Evolutionary conservation across 2,888 invertebrate species (phyloP), one percentile per base, ranked within the genome.

Genomic region (Coenonympha glycerion): DNA sequence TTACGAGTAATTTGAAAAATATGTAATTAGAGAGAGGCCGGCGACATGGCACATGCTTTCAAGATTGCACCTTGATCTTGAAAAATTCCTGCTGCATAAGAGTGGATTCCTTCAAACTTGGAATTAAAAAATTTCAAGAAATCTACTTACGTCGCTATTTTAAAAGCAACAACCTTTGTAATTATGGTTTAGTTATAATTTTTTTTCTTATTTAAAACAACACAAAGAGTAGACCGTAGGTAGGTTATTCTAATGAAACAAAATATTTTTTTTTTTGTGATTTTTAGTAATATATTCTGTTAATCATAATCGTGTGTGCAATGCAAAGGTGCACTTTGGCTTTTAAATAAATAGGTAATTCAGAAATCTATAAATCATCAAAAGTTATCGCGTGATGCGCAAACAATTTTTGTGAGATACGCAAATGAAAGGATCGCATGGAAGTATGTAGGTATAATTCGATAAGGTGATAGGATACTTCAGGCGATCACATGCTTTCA

Each of bases 381-480:
- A 31, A 44, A 21, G 52, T 40, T 26, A 36, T 49, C 30, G 36
- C 33, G 34, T 56, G 45, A 16, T 53, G 52, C 56, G 63, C 64
- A 70, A 69, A 70, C 62, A 61, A 31, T 37, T 47, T 47, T 39
- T 46, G 39, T 60, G 66, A 66, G 62, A 61, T 65, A 71, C 63
- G 68, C 64, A 75, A 74, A 75, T 69, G 60, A 72, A 71, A 65
- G 63, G 61, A 64, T 63, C 67, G 63, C 71, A 76, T 77, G 80
- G 71, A 77, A 79, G 79, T 73, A 68, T 55, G 56, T 66, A 65
- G n/a, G n/a, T n/a, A n/a, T n/a, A n/a, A n/a, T n/a, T 60, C 62
- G 79, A 82, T 82, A 84, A 76, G 68, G 63, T 69, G 73, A 77
- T 74, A 73, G 62, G 55, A 62, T 60, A 68, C 70, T 74, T 66